These are phyloP conservation scores for Baryphthengus martii DNA, from an alignment of 2,113 vertebrate genomes.

Conservation along the genomic window DNA sequence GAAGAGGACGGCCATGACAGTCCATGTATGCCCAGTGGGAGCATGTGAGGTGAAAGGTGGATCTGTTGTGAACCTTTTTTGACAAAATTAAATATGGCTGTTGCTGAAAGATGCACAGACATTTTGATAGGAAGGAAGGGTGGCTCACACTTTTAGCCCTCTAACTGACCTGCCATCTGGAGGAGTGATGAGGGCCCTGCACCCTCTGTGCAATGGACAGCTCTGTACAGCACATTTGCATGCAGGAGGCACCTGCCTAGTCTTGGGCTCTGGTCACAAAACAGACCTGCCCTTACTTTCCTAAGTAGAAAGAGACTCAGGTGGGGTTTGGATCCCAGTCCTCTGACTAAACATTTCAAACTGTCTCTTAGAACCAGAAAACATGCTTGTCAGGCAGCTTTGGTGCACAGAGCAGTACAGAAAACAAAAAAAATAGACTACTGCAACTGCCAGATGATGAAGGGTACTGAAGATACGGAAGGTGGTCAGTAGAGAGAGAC, in stretches of 20 bases:
- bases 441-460: not conserved
- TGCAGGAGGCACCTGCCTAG: accelerated
- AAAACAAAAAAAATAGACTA: not conserved
- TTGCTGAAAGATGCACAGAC: accelerated
- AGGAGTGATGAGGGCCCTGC: accelerated
- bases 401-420: accelerated
- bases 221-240: accelerated
- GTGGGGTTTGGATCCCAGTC: not conserved
- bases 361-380: not conserved
- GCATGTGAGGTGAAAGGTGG: accelerated
- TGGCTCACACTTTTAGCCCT: accelerated
- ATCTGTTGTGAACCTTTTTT: not conserved
- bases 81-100: not conserved
- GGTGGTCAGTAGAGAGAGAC: not conserved
- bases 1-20: not conserved
- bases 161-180: accelerated
- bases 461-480: not conserved
- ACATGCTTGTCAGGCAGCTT: not conserved
- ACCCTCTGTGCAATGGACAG: accelerated
- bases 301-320: not conserved
- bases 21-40: accelerated
- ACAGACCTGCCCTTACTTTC: not conserved
- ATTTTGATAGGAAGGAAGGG: not conserved
- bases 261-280: not conserved
- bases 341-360: not conserved